Percentiles rank a stretch among this genome's conserved stretches.
These are phyloP conservation scores for Lasiurus cinereus DNA, from an alignment of 2,113 vertebrate species.

Conservation along the genomic window DNA sequence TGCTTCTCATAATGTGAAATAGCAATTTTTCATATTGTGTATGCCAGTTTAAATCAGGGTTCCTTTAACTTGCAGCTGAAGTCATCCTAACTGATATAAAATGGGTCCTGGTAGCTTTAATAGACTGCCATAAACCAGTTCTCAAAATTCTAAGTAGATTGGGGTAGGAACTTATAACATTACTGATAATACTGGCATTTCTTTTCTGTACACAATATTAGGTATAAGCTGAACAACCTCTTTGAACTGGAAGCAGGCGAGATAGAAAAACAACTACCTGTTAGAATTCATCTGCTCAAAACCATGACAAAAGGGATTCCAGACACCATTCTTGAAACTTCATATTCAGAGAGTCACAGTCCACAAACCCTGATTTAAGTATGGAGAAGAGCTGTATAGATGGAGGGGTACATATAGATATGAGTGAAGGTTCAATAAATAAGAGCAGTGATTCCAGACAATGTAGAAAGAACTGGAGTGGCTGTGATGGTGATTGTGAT, in stretches of 20 bases:
- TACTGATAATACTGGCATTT: background rate
- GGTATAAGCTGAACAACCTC: conserved; percentile 8
- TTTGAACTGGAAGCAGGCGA: background rate
- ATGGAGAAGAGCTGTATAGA: background rate
- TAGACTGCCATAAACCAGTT: background rate
- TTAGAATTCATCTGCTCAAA: background rate
- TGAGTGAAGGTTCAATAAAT: background rate
- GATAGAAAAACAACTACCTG: conserved; percentile 36
- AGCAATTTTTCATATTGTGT: conserved; percentile 65
- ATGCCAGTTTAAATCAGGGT: conserved; percentile 63
- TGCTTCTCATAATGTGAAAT: conserved; percentile 57
- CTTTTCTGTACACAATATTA: background rate
- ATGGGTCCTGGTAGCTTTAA: background rate
- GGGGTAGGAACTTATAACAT: background rate
- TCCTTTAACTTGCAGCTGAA: conserved; percentile 66
- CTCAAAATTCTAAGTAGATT: conserved; percentile 54
- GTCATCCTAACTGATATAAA: conserved; percentile 48
- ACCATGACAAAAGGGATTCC: background rate
- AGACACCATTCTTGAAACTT: conserved; percentile 4
- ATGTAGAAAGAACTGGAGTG: background rate
- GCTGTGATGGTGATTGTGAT: background rate
- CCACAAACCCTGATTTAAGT: background rate
- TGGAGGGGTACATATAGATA: background rate
- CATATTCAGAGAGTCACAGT: background rate
- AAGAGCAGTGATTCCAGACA: background rate